Conservation (phyloP, 2,888 invertebrate species). For the Eupithecia abbreviata region DNA sequence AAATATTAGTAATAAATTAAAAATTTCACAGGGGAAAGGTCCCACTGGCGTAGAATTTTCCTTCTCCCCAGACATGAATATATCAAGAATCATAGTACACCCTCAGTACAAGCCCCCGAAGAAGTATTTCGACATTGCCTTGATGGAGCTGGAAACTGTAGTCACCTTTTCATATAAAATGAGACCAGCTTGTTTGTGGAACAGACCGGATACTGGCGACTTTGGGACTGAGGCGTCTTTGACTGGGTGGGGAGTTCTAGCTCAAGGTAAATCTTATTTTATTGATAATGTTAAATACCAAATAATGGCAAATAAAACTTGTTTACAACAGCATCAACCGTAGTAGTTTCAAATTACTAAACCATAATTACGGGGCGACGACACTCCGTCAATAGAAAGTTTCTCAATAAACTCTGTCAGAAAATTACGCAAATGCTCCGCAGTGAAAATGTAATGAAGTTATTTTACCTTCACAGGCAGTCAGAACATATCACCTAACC, state of each 20-base stretch:
- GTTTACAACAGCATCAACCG: not conserved
- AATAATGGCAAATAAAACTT: not conserved
- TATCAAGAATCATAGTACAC: slow-evolving; percentile 49
- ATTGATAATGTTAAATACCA: no score
- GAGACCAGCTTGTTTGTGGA: slow-evolving; percentile 68
- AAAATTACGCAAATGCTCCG: not conserved
- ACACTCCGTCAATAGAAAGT: no score
- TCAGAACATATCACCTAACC: slow-evolving; percentile 50
- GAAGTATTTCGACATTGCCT: slow-evolving; percentile 66
- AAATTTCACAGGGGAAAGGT: not conserved
- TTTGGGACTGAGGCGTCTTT: slow-evolving; percentile 53
- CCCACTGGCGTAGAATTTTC: not conserved
- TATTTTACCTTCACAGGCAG: slow-evolving; percentile 22
- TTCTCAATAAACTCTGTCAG: no score
- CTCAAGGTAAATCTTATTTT: slow-evolving; percentile 51
- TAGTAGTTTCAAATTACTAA: not conserved
- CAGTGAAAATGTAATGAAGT: not conserved
- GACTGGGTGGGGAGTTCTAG: slow-evolving; percentile 68
- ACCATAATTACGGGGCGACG: no score
- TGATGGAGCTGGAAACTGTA: slow-evolving; percentile 55
- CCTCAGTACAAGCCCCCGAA: slow-evolving; percentile 62
- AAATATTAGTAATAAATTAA: no score
- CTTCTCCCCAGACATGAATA: slow-evolving; percentile 33
- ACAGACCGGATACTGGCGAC: slow-evolving; percentile 45
- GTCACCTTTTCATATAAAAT: slow-evolving; percentile 53